Evolutionary conservation across 2,113 vertebrate genomes (phyloP).

Genomic region (human): GRCh38 chr12:115626501-115627000

Average conservation of each 20-base stretch:
- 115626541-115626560: slow-evolving; percentile 77
- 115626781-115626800: slow-evolving; percentile 25
- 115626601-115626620: slow-evolving; percentile 72
- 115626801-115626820: neutral
- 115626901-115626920: neutral
- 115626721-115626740: slow-evolving; percentile 48
- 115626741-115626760: slow-evolving; percentile 69
- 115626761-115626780: slow-evolving; percentile 52
- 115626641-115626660: slow-evolving; percentile 60
- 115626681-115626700: slow-evolving; percentile 52
- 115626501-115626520: slow-evolving; percentile 78
- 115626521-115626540: slow-evolving; percentile 74
- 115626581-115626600: slow-evolving; percentile 68
- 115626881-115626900: neutral
- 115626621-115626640: slow-evolving; percentile 75
- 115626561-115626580: slow-evolving; percentile 79
- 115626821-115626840: neutral
- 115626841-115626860: neutral
- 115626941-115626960: neutral
- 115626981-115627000: neutral
- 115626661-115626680: slow-evolving; percentile 55
- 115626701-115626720: slow-evolving; percentile 48
- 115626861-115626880: neutral
- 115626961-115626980: neutral
- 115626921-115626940: neutral